Evolutionary conservation across 2,888 invertebrate species (phyloP).

Genomic region (Leucozona laternaria): DNA sequence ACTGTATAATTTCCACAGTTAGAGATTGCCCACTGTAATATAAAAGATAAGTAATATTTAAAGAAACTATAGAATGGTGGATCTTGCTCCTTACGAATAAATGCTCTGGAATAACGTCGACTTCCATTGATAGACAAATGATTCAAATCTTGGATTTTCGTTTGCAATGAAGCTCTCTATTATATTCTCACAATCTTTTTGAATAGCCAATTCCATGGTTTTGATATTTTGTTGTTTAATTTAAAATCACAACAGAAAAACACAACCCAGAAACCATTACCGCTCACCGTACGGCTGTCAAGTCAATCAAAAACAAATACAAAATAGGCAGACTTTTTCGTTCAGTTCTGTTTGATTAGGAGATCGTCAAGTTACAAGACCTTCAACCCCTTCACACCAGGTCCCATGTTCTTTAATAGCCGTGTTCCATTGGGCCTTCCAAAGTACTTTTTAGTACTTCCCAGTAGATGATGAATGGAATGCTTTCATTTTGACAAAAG

Average conservation of each 20-base stretch:
- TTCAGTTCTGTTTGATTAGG: not conserved
- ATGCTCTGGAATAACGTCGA: conserved; percentile 79
- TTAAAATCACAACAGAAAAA: not conserved
- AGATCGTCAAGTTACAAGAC: too few relatives aligned
- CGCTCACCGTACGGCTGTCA: not conserved
- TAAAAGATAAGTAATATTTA: too few relatives aligned
- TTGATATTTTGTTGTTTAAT: not conserved
- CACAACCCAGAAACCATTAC: not conserved
- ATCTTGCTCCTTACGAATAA: conserved; percentile 69
- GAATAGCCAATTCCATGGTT: conserved; percentile 77
- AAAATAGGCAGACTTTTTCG: not conserved
- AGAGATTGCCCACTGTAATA: conserved; percentile 48
- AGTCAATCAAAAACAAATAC: not conserved
- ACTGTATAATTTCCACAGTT: conserved; percentile 47
- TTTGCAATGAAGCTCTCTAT: conserved; percentile 75
- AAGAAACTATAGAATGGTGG: not conserved
- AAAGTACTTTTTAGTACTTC: too few relatives aligned
- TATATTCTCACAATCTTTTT: conserved; percentile 76
- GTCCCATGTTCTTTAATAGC: too few relatives aligned
- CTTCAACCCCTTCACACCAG: too few relatives aligned
- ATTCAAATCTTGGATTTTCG: conserved; percentile 76
- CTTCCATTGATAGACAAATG: conserved; percentile 79
- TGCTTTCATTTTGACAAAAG: too few relatives aligned
- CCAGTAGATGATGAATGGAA: too few relatives aligned
- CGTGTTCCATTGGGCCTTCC: too few relatives aligned